Percentiles rank a stretch among this genome's conserved stretches.
phyloP scores from a whole-genome alignment of 2,113 vertebrate genomes.

The Pluvialis apricaria region DNA sequence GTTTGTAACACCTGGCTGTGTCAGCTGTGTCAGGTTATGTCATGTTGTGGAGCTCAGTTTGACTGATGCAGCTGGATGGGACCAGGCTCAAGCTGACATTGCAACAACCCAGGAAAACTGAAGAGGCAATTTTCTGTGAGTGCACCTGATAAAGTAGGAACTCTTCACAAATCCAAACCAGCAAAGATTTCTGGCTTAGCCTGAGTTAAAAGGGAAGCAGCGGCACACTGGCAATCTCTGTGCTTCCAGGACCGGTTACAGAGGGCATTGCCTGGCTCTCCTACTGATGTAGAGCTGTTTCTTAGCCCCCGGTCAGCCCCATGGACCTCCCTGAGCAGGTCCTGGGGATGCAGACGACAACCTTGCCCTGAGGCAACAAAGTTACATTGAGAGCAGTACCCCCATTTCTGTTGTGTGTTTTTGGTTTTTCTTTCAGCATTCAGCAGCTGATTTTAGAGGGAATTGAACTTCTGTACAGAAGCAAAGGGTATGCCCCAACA shows the following conservation, averaged over 20 bases:
- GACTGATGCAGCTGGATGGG: conserved; percentile 42
- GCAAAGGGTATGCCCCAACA: not conserved
- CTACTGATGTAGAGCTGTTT: not conserved
- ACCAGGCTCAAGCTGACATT: not conserved
- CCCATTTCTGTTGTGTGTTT: not conserved
- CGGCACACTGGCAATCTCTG: not conserved
- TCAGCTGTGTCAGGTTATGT: conserved; percentile 47
- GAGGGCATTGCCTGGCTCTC: not conserved
- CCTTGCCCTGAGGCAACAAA: not conserved
- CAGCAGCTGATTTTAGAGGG: not conserved
- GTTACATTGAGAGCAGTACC: not conserved
- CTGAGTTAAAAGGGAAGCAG: not conserved
- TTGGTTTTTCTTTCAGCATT: not conserved
- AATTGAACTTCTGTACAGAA: not conserved
- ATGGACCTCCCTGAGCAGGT: not conserved
- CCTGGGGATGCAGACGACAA: not conserved
- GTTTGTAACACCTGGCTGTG: conserved; percentile 50
- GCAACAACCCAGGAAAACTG: conserved; percentile 1
- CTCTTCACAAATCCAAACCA: not conserved
- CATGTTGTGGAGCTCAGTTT: conserved; percentile 44
- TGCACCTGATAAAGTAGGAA: not conserved
- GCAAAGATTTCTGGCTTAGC: not conserved
- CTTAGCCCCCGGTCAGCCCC: not conserved
- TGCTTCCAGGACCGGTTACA: too few relatives aligned
- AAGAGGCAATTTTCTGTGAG: conserved; percentile 14